Evolutionary conservation across 2,797 vertebrate genomes (phyloP).

Genomic region (Merluccius polli): DNA sequence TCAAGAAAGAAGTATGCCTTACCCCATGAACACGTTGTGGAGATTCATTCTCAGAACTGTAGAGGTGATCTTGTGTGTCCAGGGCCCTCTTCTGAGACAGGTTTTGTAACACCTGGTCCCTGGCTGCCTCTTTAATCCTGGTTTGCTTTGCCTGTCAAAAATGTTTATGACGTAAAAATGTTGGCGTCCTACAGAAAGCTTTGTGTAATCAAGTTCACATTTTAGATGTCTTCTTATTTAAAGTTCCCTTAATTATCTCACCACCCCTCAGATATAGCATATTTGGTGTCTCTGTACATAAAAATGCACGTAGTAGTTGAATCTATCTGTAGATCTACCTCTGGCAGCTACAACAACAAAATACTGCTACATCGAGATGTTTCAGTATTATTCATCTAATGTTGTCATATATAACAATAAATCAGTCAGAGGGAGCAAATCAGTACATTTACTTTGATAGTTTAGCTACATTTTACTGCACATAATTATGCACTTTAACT

Average conservation of each 20-base stretch:
- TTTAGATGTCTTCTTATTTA: not conserved
- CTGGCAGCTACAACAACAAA: not conserved
- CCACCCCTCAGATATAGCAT: not conserved
- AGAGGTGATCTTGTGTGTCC: conserved; percentile 11
- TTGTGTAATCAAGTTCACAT: not conserved
- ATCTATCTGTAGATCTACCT: no score
- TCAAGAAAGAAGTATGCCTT: conserved; percentile 5
- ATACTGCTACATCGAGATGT: not conserved
- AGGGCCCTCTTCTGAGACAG: conserved; percentile 18
- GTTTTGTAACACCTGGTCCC: conserved; percentile 15
- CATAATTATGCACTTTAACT: no score
- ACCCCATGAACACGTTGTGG: conserved; percentile 13
- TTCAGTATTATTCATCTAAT: not conserved
- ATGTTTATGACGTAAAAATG: not conserved
- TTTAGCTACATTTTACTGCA: no score
- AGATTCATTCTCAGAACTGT: conserved; percentile 9
- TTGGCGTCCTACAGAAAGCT: not conserved
- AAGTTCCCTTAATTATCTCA: not conserved
- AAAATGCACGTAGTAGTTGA: not conserved
- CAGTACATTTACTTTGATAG: no score
- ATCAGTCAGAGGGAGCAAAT: not conserved
- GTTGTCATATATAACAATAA: not conserved
- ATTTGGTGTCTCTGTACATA: conserved; percentile 1
- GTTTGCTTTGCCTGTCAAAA: conserved; percentile 5
- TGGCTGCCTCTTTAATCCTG: conserved; percentile 13